A percentile compares a stretch with the other conserved stretches of the same genome.
phyloP scores from a whole-genome alignment of 1,140 invertebrate genomes.

The Meloidogyne chitwoodi region DNA sequence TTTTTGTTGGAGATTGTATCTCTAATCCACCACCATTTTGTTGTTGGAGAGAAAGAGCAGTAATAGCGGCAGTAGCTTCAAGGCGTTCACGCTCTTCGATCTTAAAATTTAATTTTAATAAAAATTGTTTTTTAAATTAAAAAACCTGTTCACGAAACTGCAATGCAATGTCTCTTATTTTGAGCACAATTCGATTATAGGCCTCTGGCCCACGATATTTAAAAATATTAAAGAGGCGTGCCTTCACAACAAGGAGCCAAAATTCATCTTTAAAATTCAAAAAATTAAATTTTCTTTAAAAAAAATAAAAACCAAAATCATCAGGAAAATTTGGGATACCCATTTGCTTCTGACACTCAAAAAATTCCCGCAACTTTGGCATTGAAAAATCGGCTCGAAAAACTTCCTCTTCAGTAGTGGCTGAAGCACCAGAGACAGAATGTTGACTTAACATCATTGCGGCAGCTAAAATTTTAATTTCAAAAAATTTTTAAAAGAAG shows the following conservation, averaged over 20 bases:
- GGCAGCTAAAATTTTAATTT: conserved; percentile 7
- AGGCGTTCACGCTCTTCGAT: conserved; percentile 1
- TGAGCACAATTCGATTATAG: conserved; percentile 28
- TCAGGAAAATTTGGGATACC: conserved; percentile 18
- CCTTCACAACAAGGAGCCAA: conserved; percentile 27
- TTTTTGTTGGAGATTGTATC: background rate
- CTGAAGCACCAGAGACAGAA: background rate
- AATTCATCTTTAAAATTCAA: conserved; percentile 18
- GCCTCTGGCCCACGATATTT: conserved; percentile 21
- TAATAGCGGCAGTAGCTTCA: background rate
- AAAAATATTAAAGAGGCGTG: conserved; percentile 23
- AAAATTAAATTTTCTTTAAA: background rate
- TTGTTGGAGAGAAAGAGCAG: background rate
- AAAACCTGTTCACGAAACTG: conserved; percentile 22
- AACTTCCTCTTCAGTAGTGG: background rate
- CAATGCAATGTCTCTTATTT: conserved; percentile 19
- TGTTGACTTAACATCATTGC: conserved; percentile 17
- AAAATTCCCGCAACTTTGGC: conserved; percentile 17
- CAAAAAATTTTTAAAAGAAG: background rate
- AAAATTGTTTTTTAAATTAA: background rate
- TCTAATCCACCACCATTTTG: background rate
- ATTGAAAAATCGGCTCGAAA: conserved; percentile 15
- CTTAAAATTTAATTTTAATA: background rate
- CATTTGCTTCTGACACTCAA: conserved; percentile 10
- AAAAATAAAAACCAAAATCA: background rate